These are phyloP conservation scores for Apogon hyalosoma DNA, from an alignment of 2,797 vertebrate species.

Conservation along the genomic window DNA sequence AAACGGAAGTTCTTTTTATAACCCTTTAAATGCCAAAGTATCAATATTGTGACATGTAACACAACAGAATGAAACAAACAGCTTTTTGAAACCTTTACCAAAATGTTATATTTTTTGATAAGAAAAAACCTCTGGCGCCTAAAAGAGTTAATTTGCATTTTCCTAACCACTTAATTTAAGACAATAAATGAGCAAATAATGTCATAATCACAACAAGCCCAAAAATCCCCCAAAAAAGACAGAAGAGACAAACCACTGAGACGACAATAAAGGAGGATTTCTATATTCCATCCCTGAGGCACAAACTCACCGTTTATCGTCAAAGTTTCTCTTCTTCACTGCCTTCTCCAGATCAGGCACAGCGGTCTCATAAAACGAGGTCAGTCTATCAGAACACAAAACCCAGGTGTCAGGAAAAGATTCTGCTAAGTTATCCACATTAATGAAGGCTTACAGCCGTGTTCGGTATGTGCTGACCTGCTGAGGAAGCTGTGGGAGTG, in stretches of 20 bases:
- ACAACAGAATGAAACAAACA: too few species aligned
- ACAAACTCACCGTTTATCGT: slow-evolving; percentile 86
- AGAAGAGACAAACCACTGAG: background rate
- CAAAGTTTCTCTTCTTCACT: slow-evolving; percentile 89
- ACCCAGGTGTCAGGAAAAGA: background rate
- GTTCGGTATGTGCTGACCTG: slow-evolving; percentile 81
- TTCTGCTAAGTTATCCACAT: background rate
- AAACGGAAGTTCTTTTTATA: too few species aligned
- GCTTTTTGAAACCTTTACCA: too few species aligned
- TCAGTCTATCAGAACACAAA: slow-evolving; percentile 81
- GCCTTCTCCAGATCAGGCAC: slow-evolving; percentile 92
- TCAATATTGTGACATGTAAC: too few species aligned
- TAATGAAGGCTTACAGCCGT: accelerated
- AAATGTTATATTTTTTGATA: too few species aligned
- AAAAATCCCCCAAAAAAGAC: background rate
- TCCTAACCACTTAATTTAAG: too few species aligned
- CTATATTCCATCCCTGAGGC: background rate
- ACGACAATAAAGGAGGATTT: background rate
- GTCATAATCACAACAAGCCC: too few species aligned
- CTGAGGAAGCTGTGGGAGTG: slow-evolving; percentile 91
- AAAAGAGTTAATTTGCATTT: too few species aligned
- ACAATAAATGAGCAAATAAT: too few species aligned
- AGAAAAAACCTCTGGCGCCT: too few species aligned
- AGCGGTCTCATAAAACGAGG: slow-evolving; percentile 90
- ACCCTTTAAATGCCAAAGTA: too few species aligned